Evolutionary conservation across 2,113 vertebrate genomes (phyloP), one percentile per base, ranked within the genome.

Genomic region (Orientallactaga bullata): DNA sequence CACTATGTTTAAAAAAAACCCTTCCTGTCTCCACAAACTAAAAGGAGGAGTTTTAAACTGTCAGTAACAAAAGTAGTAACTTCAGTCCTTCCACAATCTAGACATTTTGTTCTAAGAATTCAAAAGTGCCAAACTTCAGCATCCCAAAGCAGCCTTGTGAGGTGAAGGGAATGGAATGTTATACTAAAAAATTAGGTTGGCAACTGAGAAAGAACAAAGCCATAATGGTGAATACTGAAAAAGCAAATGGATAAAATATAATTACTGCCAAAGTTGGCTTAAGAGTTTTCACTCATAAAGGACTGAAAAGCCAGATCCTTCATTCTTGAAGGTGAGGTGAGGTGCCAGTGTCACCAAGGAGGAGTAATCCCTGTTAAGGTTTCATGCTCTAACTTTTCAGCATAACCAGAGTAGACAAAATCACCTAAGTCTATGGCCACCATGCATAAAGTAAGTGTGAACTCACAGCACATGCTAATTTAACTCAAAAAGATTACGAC

Each of bases 91-190:
- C 42, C 88, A 94, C 74, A 87, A 63, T 9, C 21, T 61, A 66
- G 80, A 69, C 26, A 60, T 71, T 86, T 72, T 91, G 83, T 91
- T 95, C 86, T 63, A 83, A 60, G 71, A 95, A 88, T 60, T 84
- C 32, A 69, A 20, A 88, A 35, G 32, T 24, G 2, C 69, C 60
- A 32, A 51, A 55, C 66, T 71, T 26, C 63, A 0, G 0, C 47
- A 9, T 69, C 66, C 73, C 65, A 32, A 30, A 85, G 69, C 24
- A 12, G 37, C 37, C 28, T 32, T 16, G 28, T 71, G 8, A 82
- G 28, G 4, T 17, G 51, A 4, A 28, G 51, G 73, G 5, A 32
- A 32, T 4, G 23, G 42, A 26, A 15, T 21, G 39, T 69, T 83
- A 63, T 63, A 32, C 76, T 74, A 61, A 85, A n/a, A 69, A 78